Base-by-base conservation (phyloP, 2,888 invertebrate genomes). In the Phaedon cochleariae region DNA sequence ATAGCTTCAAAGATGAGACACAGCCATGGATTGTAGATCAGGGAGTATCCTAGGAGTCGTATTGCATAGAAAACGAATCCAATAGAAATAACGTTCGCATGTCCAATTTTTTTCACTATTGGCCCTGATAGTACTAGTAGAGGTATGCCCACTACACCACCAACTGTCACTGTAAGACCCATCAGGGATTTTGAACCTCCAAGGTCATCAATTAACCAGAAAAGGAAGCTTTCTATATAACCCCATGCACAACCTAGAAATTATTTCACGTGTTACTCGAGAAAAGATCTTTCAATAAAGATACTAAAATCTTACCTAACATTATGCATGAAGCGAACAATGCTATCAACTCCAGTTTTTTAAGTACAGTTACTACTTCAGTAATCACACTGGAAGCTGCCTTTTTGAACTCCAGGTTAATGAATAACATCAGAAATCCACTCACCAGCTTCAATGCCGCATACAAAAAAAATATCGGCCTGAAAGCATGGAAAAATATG, bases 101-200 rank as follows among this genome's bases (percentile, higher is more conserved):
- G 92, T 0, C 93, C 93, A 59, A 92, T 84, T 74, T 86, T 87
- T 54, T 88, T 86, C 69, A 92, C 90, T 75, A 92, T 90, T 62
- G 92, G 92, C 0, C 92, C 91, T 0, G 92, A 92, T n/a, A 92
- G 85, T 41, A 92, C 91, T 20, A 93, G 84, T 15, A 92, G 85
- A 0, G 93, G 93, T 54, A 93, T 87, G 0, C 93, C 92, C 0
- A 92, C 90, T 6, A 92, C 85, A 10, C 92, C 92, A 1, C 92
- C 92, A 57, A 93, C 91, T 0, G 92, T 92, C 74, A 93, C 90
- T 0, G 93, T 93, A 72, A 93, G 87, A 12, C 93, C 93, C 92
- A 93, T 92, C 61, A 93, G 84, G 0, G 90, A 90, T 54, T 90
- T 87, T 0, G 91, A 90, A 0, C 89, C 92, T 3, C 92, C 92